A percentile compares a stretch with the other conserved stretches of the same genome.
Conservation (phyloP, 2,113 vertebrate genomes). For the Bufo gargarizans region DNA sequence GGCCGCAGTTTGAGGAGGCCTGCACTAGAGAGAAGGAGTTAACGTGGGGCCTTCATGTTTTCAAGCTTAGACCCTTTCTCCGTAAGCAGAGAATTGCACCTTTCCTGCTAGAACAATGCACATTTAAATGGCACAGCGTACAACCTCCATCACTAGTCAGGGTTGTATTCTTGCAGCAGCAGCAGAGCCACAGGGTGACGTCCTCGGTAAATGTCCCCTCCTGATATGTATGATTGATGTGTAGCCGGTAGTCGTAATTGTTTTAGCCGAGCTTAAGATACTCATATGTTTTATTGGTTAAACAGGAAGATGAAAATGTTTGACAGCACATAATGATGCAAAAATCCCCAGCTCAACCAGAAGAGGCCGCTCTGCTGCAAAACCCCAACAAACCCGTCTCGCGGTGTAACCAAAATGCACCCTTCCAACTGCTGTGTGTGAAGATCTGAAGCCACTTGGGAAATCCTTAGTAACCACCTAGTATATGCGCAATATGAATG, state of each 20-base stretch:
- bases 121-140: no score
- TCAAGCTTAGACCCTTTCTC: no score
- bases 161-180: not conserved
- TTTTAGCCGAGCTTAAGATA: not conserved
- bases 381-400: not conserved
- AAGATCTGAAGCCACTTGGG: not conserved
- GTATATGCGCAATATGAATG: not conserved
- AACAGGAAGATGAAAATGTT: slow-evolving; percentile 65
- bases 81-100: no score
- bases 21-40: no score
- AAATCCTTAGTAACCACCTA: not conserved
- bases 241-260: not conserved
- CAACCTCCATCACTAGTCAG: no score
- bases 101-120: no score
- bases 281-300: slow-evolving; percentile 35
- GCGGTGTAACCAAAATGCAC: not conserved
- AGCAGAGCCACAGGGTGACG: not conserved
- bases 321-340: slow-evolving; percentile 34
- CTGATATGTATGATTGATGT: not conserved
- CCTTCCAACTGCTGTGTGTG: not conserved
- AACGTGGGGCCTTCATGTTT: no score
- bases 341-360: not conserved
- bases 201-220: not conserved
- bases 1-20: no score
- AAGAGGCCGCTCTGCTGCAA: not conserved